A percentile compares a stretch with the other conserved stretches of the same genome.
These are phyloP conservation scores for Melanostigma gelatinosum DNA, from an alignment of 2,113 vertebrate genomes.

Conservation along the genomic window DNA sequence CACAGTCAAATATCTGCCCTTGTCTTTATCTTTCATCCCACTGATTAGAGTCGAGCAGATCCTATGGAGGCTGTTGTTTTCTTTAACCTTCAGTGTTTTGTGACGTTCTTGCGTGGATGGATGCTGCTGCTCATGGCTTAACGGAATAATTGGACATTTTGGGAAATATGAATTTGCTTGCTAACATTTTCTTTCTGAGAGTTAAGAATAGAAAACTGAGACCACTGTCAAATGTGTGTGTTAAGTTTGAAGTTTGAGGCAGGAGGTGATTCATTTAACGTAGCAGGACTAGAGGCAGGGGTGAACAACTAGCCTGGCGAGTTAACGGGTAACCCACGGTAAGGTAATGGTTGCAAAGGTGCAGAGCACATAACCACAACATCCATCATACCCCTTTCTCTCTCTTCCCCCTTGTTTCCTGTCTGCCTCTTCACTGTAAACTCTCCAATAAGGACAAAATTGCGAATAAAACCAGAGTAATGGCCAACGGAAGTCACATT, in stretches of 20 bases:
- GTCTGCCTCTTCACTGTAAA: neutral
- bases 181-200: neutral
- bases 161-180: neutral
- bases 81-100: slow-evolving; percentile 61
- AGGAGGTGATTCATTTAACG: neutral
- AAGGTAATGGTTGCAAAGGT: neutral
- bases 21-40: slow-evolving; percentile 58
- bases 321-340: neutral
- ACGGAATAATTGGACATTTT: slow-evolving; percentile 33
- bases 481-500: neutral
- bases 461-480: neutral
- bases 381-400: neutral
- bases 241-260: neutral
- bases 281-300: neutral
- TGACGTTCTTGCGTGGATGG: slow-evolving; percentile 39
- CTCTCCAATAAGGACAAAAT: no score
- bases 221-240: neutral
- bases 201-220: neutral
- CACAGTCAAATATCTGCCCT: slow-evolving; percentile 36
- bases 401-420: neutral
- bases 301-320: neutral
- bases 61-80: slow-evolving; percentile 10
- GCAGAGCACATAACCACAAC: neutral
- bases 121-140: slow-evolving; percentile 45
- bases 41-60: slow-evolving; percentile 43